A percentile compares a stretch with the other conserved stretches of the same genome.
phyloP scores from a whole-genome alignment of 2,113 vertebrate species.

The Psilopogon haemacephalus region DNA sequence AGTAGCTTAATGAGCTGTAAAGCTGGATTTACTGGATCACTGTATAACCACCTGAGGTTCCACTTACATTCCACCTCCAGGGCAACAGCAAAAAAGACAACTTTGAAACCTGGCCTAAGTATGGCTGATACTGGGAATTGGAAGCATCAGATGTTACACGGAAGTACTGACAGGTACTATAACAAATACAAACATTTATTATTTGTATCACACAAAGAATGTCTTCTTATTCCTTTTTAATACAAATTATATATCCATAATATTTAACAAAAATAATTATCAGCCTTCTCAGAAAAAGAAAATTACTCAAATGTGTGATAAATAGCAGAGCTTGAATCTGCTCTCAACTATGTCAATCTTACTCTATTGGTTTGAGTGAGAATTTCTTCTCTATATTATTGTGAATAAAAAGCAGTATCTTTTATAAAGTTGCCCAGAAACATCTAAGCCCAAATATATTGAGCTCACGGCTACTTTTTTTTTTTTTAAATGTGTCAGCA shows the following conservation, averaged over 20 bases:
- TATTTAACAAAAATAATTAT: background rate
- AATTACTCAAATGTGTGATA: background rate
- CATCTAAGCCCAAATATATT: background rate
- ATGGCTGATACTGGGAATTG: background rate
- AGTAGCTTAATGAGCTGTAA: background rate
- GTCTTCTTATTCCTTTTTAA: background rate
- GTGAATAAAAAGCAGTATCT: background rate
- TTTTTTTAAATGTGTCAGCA: background rate
- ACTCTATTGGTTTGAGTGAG: fast-evolving
- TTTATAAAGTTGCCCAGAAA: background rate
- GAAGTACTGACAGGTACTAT: background rate
- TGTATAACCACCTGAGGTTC: background rate
- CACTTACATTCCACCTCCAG: background rate
- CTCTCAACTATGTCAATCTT: background rate
- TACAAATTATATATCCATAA: background rate
- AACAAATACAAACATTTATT: background rate
- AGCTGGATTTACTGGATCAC: background rate
- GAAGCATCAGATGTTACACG: background rate
- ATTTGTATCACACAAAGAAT: background rate
- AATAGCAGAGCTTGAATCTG: background rate
- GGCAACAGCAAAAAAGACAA: background rate
- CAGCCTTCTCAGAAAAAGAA: background rate
- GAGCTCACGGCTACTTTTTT: background rate
- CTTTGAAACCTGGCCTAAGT: background rate
- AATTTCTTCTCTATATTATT: background rate